Base-by-base conservation (phyloP, 2,113 vertebrate species). In the Ictalurus punctatus region DNA sequence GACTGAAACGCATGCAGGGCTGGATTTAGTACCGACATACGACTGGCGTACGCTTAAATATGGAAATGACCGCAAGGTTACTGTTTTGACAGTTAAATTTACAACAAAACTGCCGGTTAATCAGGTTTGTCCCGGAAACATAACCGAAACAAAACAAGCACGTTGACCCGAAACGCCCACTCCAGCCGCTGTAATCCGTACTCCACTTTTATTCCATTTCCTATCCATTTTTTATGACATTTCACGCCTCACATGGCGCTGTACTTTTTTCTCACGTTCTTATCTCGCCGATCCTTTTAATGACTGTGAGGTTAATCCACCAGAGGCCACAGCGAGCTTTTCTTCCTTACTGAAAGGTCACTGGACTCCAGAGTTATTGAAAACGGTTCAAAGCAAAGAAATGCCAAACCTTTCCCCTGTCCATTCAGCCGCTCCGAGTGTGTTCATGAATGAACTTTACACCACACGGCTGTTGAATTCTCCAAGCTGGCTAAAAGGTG, bases 311-410 rank as follows among this genome's bases (percentile, higher is more conserved):
- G 82, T 91, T 84, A 89, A 85, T 91, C 88, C 90, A 86, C 84
- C 27, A 52, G 63, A 69, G 88, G 83, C 83, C 74, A 71, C 88
- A 58, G 44, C 30, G 76, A 83, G 78, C 88, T 86, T 90, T 82
- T 86, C n/a, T 82, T 78, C 40, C 89, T 78, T 34, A 84, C 48
- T 44, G 65, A 91, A 91, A 91, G 90, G 88, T 91, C 86, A 90
- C 78, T 88, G 88, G 88, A 89, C 81, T 90, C 81, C 59, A 63
- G 73, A 48, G 56, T 89, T 81, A 78, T 78, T 71, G 84, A 84
- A 91, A 79, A 90, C 71, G 88, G 76, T 91, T 89, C 86, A 88
- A 91, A 84, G 88, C 83, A 59, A 89, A 86, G 83, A 89, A 89
- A 89, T 89, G 83, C 61, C 88, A 89, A 65, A 59, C 83, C 83